phyloP scores from a whole-genome alignment of 2,888 invertebrate genomes.

The Pandemis corylana region DNA sequence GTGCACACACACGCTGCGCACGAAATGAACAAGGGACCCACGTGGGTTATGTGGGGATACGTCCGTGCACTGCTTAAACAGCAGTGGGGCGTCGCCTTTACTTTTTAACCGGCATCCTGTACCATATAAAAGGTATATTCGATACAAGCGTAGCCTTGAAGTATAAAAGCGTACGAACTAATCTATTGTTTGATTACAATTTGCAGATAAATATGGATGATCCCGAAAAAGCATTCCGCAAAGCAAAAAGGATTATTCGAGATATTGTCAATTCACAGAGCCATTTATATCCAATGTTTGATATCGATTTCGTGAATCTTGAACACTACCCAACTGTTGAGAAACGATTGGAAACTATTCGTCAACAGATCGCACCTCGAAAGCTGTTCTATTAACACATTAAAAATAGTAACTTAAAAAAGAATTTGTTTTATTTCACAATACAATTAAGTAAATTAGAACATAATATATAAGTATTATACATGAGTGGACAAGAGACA shows the following conservation, averaged over 20 bases:
- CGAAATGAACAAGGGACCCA: too few species aligned
- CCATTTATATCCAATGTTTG: conserved; percentile 67
- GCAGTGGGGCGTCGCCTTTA: too few species aligned
- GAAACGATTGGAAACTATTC: conserved; percentile 59
- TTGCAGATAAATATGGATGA: conserved; percentile 70
- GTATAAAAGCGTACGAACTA: background rate
- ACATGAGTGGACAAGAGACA: conserved; percentile 58
- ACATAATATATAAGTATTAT: conserved; percentile 62
- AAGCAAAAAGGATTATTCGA: conserved; percentile 65
- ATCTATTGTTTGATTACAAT: background rate
- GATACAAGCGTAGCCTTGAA: too few species aligned
- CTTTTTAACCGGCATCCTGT: too few species aligned
- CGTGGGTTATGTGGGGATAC: too few species aligned
- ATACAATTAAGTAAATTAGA: conserved; percentile 70
- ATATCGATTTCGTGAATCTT: conserved; percentile 68
- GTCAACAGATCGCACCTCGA: conserved; percentile 69
- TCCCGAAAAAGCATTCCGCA: conserved; percentile 64
- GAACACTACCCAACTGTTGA: conserved; percentile 60
- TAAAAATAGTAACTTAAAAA: conserved; percentile 51
- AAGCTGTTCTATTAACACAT: conserved; percentile 64
- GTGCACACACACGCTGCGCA: too few species aligned
- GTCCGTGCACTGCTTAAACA: too few species aligned
- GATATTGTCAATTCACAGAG: conserved; percentile 67
- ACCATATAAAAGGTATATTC: too few species aligned
- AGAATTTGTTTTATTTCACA: conserved; percentile 70